phyloP scores from a whole-genome alignment of 1,140 invertebrate genomes.

The Drosophila bocqueti region DNA sequence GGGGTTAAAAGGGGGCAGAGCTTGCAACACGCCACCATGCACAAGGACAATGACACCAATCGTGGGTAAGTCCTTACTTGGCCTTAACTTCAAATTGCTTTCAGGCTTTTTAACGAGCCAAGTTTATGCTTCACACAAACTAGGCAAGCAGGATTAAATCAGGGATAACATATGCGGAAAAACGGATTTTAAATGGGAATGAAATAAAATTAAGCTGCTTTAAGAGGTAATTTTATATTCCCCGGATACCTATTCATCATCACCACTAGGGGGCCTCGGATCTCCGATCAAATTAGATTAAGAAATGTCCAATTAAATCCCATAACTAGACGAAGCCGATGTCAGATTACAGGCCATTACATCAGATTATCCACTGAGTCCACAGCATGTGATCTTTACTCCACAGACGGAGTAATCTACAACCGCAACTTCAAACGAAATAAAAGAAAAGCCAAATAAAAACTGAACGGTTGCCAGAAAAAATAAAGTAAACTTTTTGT shows the following conservation, averaged over 20 bases:
- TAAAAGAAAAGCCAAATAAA: slow-evolving; percentile 28
- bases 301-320: slow-evolving; percentile 22
- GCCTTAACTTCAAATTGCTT: slow-evolving; percentile 36
- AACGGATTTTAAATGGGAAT: background rate
- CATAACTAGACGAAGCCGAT: slow-evolving; percentile 8
- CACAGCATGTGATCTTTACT: slow-evolving; percentile 34
- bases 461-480: slow-evolving; percentile 56
- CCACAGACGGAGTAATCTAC: slow-evolving; percentile 15
- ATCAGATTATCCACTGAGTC: slow-evolving; percentile 24
- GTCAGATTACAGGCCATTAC: slow-evolving; percentile 39
- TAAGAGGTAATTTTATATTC: background rate
- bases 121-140: slow-evolving; percentile 1
- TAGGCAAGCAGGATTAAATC: slow-evolving; percentile 17
- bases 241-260: background rate
- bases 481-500: slow-evolving; percentile 31
- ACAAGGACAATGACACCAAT: slow-evolving; percentile 78
- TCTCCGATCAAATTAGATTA: slow-evolving; percentile 5
- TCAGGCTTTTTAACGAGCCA: slow-evolving; percentile 19
- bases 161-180: slow-evolving; percentile 2
- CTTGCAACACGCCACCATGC: slow-evolving; percentile 62
- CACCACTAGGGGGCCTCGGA: background rate
- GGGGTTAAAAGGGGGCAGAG: slow-evolving; percentile 20
- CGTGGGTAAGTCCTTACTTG: slow-evolving; percentile 48
- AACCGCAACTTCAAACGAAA: slow-evolving; percentile 34
- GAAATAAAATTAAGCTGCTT: background rate